phyloP scores from a whole-genome alignment of 2,113 vertebrate species.

The Tricholaema leucomelas region DNA sequence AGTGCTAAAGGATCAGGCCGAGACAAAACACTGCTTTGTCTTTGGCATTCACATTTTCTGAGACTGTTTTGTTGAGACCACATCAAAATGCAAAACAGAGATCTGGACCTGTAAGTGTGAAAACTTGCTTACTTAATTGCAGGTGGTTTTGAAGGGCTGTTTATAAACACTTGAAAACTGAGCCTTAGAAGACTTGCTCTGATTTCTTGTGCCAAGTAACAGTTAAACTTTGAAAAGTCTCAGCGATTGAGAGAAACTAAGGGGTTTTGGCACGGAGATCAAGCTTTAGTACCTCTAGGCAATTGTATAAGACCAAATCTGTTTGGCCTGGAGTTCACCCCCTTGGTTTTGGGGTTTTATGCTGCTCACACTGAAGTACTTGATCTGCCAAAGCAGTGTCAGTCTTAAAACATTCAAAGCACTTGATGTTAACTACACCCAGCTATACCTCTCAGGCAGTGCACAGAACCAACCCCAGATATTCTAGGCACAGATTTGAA shows the following conservation, averaged over 20 bases:
- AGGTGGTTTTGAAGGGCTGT: conserved; percentile 57
- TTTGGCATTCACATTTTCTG: neutral
- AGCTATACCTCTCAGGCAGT: neutral
- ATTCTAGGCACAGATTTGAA: neutral
- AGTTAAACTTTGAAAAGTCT: conserved; percentile 31
- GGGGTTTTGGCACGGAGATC: neutral
- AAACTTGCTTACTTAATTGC: conserved; percentile 61
- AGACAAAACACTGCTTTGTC: neutral
- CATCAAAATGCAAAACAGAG: conserved; percentile 43
- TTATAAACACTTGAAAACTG: conserved; percentile 51
- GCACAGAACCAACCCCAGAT: neutral
- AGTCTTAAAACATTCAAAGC: neutral
- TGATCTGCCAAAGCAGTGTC: neutral
- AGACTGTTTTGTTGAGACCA: conserved; percentile 35
- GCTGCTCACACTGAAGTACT: neutral
- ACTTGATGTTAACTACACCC: neutral
- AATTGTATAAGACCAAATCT: neutral
- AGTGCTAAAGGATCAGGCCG: neutral
- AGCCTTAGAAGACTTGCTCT: neutral
- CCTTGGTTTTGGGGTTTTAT: neutral
- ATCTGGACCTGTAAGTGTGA: conserved; percentile 50
- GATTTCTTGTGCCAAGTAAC: conserved; percentile 19
- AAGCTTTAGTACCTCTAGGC: neutral
- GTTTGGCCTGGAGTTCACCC: neutral
- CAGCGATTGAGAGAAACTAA: conserved; percentile 1